A percentile compares a stretch with the other conserved stretches of the same genome.
Evolutionary conservation across 2,113 vertebrate species (phyloP).

Genomic region (Microtus ochrogaster): DNA sequence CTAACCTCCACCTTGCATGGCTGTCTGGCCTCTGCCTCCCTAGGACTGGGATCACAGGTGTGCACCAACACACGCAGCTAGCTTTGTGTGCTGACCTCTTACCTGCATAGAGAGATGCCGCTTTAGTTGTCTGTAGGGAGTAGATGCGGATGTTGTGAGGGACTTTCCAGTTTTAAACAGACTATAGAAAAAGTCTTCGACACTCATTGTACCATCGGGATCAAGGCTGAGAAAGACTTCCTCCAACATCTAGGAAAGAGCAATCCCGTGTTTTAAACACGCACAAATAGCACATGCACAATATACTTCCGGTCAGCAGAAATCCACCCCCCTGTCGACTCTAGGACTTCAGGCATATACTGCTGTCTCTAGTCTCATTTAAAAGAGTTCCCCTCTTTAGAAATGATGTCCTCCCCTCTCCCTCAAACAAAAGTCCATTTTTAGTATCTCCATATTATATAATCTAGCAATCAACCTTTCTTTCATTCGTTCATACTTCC

Average conservation of each 20-base stretch:
- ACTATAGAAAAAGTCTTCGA: constrained; percentile 93
- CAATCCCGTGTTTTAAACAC: constrained; percentile 13
- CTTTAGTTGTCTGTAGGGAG: constrained; percentile 95
- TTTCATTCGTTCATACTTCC: not conserved
- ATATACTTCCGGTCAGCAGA: not conserved
- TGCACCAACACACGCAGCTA: not conserved
- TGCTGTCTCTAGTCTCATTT: not conserved
- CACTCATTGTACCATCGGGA: constrained; percentile 89
- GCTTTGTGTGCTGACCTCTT: not conserved
- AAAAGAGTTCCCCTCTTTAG: not conserved
- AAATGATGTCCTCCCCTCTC: not conserved
- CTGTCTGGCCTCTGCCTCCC: not conserved
- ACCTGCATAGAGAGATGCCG: constrained; percentile 96
- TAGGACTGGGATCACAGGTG: not conserved
- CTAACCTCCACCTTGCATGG: not conserved
- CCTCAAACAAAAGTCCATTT: not conserved
- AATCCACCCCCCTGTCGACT: not conserved
- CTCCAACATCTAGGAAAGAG: constrained; percentile 86
- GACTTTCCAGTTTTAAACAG: constrained; percentile 90
- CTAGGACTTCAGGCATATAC: not conserved
- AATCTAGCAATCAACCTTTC: constrained; percentile 15
- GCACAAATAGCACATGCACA: not conserved
- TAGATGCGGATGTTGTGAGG: constrained; percentile 91
- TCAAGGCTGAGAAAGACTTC: constrained; percentile 89
- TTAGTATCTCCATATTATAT: not conserved